Evolutionary conservation across 2,888 invertebrate genomes (phyloP), one percentile per base, ranked within the genome.

Genomic region (Euplexia lucipara): DNA sequence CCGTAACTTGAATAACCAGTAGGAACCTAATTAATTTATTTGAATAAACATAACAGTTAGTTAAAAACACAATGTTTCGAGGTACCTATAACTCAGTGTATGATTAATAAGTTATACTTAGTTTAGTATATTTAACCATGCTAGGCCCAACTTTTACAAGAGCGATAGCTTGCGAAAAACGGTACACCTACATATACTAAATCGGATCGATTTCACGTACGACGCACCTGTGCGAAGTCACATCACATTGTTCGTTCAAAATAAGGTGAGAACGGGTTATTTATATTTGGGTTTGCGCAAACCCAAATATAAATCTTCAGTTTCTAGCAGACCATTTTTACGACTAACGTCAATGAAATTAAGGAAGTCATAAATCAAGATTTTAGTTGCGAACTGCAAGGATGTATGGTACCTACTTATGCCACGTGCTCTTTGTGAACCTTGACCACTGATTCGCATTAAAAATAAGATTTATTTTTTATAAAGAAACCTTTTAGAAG

Each of bases 301-400:
- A 62, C 62, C 70, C 62, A 26, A 26, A 26, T 26, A 26, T 10
- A 9, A 45, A 39, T 32, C 14, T 37, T 1, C 12, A 35, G 10
- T 14, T 30, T 44, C 34, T 30, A 47, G 30, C n/a, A 9, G 26
- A 41, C n/a, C 16, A 37, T 35, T 18, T 35, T 67, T 16, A 42
- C 18, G 16, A 44, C 52, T 20, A 14, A 60, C 39, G 14, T 35
- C 37, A 10, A 61, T 53, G 35, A 57, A 62, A 41, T 53, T 45
- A 58, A 70, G 73, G 73, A 73, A 75, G 59, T 42, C 42, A 44
- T 73, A 63, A 70, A 63, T 63, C 39, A 63, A 26, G 39, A 37
- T 57, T 75, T 63, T 2, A 52, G 45, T 56, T 42, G n/a, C 41
- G 30, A 54, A 49, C 48, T 53, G 16, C 57, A 62, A 70, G 52